Conservation (phyloP, 2,888 invertebrate genomes). For the Saturnia pavonia region DNA sequence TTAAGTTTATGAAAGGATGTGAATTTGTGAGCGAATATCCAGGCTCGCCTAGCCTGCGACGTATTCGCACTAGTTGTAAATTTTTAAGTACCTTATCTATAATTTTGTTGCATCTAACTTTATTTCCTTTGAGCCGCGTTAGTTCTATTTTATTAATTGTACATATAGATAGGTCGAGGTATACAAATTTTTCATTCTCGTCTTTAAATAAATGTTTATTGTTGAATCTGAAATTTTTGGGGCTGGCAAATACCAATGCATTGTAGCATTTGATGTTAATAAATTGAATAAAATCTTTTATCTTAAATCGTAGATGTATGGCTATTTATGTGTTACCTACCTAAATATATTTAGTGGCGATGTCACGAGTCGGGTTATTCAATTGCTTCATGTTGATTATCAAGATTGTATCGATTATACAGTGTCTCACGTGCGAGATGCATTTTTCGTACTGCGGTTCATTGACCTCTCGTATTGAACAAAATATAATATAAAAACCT, state of each 20-base stretch:
- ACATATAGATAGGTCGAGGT: slow-evolving; percentile 76
- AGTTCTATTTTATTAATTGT: slow-evolving; percentile 73
- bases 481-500: not conserved
- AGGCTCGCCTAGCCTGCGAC: slow-evolving; percentile 42
- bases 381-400: no score
- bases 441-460: no score
- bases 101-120: slow-evolving; percentile 74
- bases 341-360: slow-evolving; percentile 44
- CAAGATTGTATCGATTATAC: not conserved
- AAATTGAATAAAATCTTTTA: slow-evolving; percentile 50
- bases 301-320: slow-evolving; percentile 63
- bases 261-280: slow-evolving; percentile 64
- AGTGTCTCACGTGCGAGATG: no score
- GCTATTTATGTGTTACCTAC: slow-evolving; percentile 64
- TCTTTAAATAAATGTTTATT: slow-evolving; percentile 65
- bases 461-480: not conserved
- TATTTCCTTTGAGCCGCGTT: slow-evolving; percentile 71
- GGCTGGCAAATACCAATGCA: slow-evolving; percentile 64
- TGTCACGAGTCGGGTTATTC: slow-evolving; percentile 41
- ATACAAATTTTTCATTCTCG: slow-evolving; percentile 48
- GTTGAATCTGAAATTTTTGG: slow-evolving; percentile 65
- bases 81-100: slow-evolving; percentile 70
- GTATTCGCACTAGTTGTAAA: slow-evolving; percentile 71
- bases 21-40: slow-evolving; percentile 74
- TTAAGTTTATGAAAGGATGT: slow-evolving; percentile 70